Evolutionary conservation across 2,888 invertebrate genomes (phyloP), one percentile per base, ranked within the genome.

Genomic region (Limenitis camilla): DNA sequence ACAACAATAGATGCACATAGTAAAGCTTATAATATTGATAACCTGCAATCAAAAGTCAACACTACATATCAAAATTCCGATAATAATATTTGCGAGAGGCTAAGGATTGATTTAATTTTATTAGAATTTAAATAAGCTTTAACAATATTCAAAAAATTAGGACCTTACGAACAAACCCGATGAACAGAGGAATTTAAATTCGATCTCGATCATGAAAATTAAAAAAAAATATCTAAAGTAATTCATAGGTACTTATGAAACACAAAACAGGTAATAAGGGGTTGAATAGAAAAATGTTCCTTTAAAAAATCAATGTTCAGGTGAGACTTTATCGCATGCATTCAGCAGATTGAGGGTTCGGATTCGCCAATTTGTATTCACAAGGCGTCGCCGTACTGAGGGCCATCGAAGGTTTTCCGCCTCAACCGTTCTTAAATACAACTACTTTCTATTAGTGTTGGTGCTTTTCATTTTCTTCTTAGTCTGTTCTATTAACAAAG

Each of bases 321-420:
- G 69, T 68, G 52, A 68, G 68, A 67, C 73, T 72, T 75, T 75
- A 72, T 74, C 62, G 64, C 69, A 69, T 76, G 73, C 74, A 72
- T 69, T 67, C 68, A 67, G 59, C 76, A 77, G 81, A 81, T 81
- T 79, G 78, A 72, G 76, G 81, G 78, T 72, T 75, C 77, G 76
- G 78, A 81, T 77, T 78, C 61, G 60, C 74, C 76, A 74, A 72
- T 84, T 82, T 76, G 77, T 81, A 83, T 84, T 76, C 82, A 71
- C 66, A 54, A 54, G 54, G 65, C 66, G 73, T 39, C 53, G 58
- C 54, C 63, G 58, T 58, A 63, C 63, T 61, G 59, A 55, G 58
- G 59, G 61, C 68, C 64, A 58, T 63, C 61, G 66, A 66, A 68
- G 71, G 68, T 71, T 72, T 69, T 67, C 68, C 69, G 67, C 64